Evolutionary conservation across 2,113 vertebrate genomes (phyloP).

Genomic region (Paratilapia polleni): DNA sequence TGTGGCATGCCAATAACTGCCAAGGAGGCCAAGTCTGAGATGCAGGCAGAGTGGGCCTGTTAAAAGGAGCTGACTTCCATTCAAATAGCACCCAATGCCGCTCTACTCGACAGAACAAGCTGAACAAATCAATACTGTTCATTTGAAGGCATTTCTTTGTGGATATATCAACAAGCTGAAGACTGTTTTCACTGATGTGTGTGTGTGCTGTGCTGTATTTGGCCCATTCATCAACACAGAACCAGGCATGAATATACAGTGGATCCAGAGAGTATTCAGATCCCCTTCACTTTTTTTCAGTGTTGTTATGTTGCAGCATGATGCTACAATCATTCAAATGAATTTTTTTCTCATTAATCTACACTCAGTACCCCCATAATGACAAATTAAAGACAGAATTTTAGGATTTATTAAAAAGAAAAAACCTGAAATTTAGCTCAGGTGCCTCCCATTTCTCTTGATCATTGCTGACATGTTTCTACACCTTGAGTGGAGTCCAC

Average conservation of each 20-base stretch:
- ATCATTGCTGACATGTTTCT: conserved; percentile 17
- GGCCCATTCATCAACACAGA: conserved; percentile 22
- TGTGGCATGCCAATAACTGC: conserved; percentile 46
- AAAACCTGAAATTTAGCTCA: neutral
- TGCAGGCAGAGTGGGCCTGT: conserved; percentile 27
- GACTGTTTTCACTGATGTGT: conserved; percentile 21
- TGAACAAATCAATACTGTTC: conserved; percentile 67
- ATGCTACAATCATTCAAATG: too few relatives aligned
- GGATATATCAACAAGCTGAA: conserved; percentile 57
- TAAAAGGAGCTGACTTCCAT: conserved; percentile 65
- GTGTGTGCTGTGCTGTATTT: neutral
- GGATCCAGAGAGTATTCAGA: too few relatives aligned
- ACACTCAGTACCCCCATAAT: too few relatives aligned
- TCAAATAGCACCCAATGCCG: conserved; percentile 46
- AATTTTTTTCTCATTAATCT: too few relatives aligned
- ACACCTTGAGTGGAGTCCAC: too few relatives aligned
- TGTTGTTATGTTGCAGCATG: too few relatives aligned
- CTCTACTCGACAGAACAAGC: conserved; percentile 51
- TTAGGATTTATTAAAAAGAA: too few relatives aligned
- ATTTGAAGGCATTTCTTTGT: conserved; percentile 65
- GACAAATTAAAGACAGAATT: too few relatives aligned
- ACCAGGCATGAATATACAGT: neutral
- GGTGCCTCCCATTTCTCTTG: too few relatives aligned
- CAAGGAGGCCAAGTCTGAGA: conserved; percentile 16
- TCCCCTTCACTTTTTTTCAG: neutral